Base-by-base conservation (phyloP, 1,140 invertebrate genomes). In the Drosophila parabipectinata region DNA sequence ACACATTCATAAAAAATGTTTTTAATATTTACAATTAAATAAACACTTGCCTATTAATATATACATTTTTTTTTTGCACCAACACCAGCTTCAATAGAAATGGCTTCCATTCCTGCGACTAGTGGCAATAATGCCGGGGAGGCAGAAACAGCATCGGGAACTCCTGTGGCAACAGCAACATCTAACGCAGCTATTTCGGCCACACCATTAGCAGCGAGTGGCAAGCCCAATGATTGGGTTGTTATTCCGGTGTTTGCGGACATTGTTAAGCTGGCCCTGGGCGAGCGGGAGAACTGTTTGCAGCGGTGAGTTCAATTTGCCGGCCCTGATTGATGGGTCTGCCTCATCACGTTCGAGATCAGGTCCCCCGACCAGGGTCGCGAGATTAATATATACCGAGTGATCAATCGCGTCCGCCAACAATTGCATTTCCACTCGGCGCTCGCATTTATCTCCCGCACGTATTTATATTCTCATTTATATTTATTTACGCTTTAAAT, bases 241-340 rank as follows among this genome's bases (percentile, higher is more conserved):
- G 91, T 90, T 72, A 90, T 92, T 77, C 91, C 91, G 45, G 91
- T 92, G 66, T 91, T 92, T 90, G 79, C 84, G 75, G 91, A 92
- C 84, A 92, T 92, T 82, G 90, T 92, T 76, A 91, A 91, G 83
- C 84, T 92, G 78, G 91, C 91, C 51, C 30, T 91, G 69, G 74
- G 62, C 58, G 89, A 87, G 74, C 85, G 90, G 63, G 88, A 91
- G 52, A 89, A 91, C 57, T 91, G 91, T 75, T 78, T 91, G 63
- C 90, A 84, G 63, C 67, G 88, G 90, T 91, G 72, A 88, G 91
- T 89, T 41, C 34, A 60, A 45, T 74, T 62, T 57, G 26, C 1
- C 39, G 24, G 18, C 21, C 30, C 52, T 56, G 74, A 64, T 75
- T 66, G 72, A 75, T 74, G 47, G 58, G 26, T 14, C 51, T 34